phyloP scores from a whole-genome alignment of 1,140 invertebrate genomes.

The Papilio glaucus region DNA sequence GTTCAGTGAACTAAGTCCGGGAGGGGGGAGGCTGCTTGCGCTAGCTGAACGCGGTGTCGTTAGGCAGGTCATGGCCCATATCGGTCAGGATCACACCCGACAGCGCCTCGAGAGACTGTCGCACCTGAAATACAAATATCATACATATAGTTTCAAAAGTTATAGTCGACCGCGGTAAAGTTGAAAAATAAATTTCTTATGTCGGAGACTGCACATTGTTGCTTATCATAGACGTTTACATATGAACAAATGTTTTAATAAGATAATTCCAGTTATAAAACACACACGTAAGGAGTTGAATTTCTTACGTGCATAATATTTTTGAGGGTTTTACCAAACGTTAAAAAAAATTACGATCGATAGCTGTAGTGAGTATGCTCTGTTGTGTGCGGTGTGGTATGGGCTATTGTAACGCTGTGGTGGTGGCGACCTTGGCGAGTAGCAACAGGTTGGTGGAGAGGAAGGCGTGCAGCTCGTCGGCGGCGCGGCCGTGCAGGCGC shows the following conservation, averaged over 20 bases:
- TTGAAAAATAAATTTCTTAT: too few relatives aligned
- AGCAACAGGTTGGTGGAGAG: constrained; percentile 85
- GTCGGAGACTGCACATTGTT: too few relatives aligned
- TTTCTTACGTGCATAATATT: too few relatives aligned
- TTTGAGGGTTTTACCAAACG: too few relatives aligned
- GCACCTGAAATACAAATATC: constrained; percentile 79
- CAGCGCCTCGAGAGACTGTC: constrained; percentile 85
- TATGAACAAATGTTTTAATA: too few relatives aligned
- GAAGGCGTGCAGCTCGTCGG: constrained; percentile 85
- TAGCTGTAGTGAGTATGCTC: too few relatives aligned
- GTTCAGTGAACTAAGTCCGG: background rate
- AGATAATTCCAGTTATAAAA: too few relatives aligned
- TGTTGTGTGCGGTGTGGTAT: background rate
- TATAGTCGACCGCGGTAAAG: too few relatives aligned
- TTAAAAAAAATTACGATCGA: too few relatives aligned
- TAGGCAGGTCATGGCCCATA: constrained; percentile 69
- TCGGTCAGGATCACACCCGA: constrained; percentile 83
- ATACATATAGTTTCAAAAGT: too few relatives aligned
- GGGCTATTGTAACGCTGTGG: background rate
- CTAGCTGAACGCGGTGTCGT: constrained; percentile 76
- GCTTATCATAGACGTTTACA: too few relatives aligned
- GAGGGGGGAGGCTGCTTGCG: constrained; percentile 34
- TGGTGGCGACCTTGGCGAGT: constrained; percentile 84
- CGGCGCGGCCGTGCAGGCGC: constrained; percentile 85
- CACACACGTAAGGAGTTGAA: too few relatives aligned